These are phyloP conservation scores for Lasioglossum albipes DNA, from an alignment of 1,140 invertebrate species.

Conservation along the genomic window DNA sequence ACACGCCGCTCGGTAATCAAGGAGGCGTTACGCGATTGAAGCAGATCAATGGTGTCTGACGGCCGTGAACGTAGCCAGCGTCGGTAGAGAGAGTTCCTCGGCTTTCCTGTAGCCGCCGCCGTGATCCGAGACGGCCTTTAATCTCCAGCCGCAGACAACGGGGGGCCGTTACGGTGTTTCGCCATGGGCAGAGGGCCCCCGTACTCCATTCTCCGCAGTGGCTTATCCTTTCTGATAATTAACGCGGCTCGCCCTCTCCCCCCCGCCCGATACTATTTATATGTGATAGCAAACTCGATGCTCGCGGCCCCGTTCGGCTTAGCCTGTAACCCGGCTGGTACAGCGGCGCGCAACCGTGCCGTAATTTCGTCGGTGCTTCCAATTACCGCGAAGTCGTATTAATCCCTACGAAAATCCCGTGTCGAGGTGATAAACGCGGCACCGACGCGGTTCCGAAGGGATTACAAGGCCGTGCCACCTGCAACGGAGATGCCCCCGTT, in stretches of 20 bases:
- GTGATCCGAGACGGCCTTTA: slow-evolving; percentile 16
- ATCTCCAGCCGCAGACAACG: slow-evolving; percentile 32
- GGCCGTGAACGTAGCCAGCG: background rate
- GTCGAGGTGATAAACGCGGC: slow-evolving; percentile 61
- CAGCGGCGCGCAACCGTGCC: slow-evolving; percentile 14
- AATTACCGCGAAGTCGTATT: slow-evolving; percentile 66
- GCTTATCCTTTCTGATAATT: slow-evolving; percentile 65
- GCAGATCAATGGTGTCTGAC: background rate
- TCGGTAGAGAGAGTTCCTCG: background rate
- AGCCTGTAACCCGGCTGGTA: slow-evolving; percentile 29
- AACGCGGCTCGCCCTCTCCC: slow-evolving; percentile 26
- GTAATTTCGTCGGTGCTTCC: slow-evolving; percentile 62
- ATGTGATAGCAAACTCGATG: slow-evolving; percentile 47
- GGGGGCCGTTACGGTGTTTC: slow-evolving; percentile 7
- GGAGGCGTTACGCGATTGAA: no score
- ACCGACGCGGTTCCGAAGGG: slow-evolving; percentile 39
- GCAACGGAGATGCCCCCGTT: slow-evolving; percentile 24
- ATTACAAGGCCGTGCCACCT: slow-evolving; percentile 45
- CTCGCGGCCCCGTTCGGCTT: slow-evolving; percentile 28
- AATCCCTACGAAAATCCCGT: slow-evolving; percentile 62
- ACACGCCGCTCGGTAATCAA: no score
- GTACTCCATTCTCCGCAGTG: slow-evolving; percentile 56
- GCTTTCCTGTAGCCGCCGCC: background rate
- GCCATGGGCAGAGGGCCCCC: background rate
- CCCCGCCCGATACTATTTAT: slow-evolving; percentile 58